These are phyloP conservation scores for Gymnocephalus cernua DNA, from an alignment of 2,113 vertebrate genomes.

Conservation along the genomic window DNA sequence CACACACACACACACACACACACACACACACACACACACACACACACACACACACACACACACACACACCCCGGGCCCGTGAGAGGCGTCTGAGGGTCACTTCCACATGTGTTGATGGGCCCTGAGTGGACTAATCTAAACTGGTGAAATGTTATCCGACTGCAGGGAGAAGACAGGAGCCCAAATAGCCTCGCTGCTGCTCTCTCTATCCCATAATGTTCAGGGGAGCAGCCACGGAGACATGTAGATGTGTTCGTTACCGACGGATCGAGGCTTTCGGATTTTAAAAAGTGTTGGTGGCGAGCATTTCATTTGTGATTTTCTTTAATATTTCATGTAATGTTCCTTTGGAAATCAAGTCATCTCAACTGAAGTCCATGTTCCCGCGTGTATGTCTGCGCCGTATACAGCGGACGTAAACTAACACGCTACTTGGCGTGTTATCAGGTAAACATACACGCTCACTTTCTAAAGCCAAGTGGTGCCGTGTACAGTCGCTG, in stretches of 20 bases:
- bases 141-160: slow-evolving; percentile 79
- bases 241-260: background rate
- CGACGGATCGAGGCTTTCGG: background rate
- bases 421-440: too few species aligned
- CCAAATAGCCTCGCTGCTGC: slow-evolving; percentile 24
- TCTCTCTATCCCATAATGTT: slow-evolving; percentile 37
- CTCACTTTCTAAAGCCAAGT: too few species aligned
- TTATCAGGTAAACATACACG: too few species aligned
- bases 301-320: background rate
- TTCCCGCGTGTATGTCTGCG: too few species aligned
- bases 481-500: too few species aligned
- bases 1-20: slow-evolving; percentile 27
- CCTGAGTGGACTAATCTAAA: slow-evolving; percentile 75
- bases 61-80: slow-evolving; percentile 1
- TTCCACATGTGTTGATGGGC: slow-evolving; percentile 78
- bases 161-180: slow-evolving; percentile 62
- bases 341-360: background rate
- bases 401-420: too few species aligned
- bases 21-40: background rate
- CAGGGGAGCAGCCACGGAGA: background rate
- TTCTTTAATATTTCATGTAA: background rate
- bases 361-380: too few species aligned
- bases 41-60: slow-evolving; percentile 10
- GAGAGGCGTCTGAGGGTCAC: slow-evolving; percentile 65
- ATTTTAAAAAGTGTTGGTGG: background rate